Base-by-base conservation (phyloP, 2,797 vertebrate species). In the Amblyraja radiata region DNA sequence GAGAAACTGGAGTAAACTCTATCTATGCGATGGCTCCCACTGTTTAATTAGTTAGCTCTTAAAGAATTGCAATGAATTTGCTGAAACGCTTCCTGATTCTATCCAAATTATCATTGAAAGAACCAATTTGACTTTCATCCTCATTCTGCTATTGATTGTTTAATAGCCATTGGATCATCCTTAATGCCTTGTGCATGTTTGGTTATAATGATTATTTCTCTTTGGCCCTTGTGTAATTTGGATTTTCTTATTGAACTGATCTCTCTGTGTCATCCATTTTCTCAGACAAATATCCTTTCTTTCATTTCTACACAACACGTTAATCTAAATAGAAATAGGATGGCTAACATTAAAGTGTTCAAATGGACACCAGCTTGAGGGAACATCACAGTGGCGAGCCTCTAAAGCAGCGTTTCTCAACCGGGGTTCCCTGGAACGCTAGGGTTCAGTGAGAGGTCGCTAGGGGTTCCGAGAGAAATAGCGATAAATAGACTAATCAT, bases 11-110 rank as follows among this genome's bases (percentile, higher is more conserved):
- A 63, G 83, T 32, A n/a, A 86, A 32, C n/a, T 84, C 81, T 63
- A 32, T 32, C 58, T 1, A 32, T 14, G 16, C 5, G 25, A 65
- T 63, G 28, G 14, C 58, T n/a, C 11, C 63, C 28, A 65, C 28
- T 58, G 8, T 14, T 63, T 13, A 86, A 16, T 86, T 65, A 16
- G 13, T 86, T 84, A 84, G 11, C 54, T 84, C 11, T 86, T 18
- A 86, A 86, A 86, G 83, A 65, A 32, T n/a, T 86, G 58, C 83
- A 86, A 28, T 32, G 10, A n/a, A 77, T 77, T 77, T 77, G 25
- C 74, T 77, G 58, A 32, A 7, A n/a, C 11, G 21, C n/a, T 14
- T 11, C 58, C 83, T 7, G 6, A 14, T 65, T n/a, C 58, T 63
- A 5, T 1, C 28, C 83, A 86, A 65, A 32, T 86, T 13, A 6